Evolutionary conservation across 2,888 invertebrate species (phyloP), one percentile per base, ranked within the genome.

Genomic region (Syrphus vitripennis): DNA sequence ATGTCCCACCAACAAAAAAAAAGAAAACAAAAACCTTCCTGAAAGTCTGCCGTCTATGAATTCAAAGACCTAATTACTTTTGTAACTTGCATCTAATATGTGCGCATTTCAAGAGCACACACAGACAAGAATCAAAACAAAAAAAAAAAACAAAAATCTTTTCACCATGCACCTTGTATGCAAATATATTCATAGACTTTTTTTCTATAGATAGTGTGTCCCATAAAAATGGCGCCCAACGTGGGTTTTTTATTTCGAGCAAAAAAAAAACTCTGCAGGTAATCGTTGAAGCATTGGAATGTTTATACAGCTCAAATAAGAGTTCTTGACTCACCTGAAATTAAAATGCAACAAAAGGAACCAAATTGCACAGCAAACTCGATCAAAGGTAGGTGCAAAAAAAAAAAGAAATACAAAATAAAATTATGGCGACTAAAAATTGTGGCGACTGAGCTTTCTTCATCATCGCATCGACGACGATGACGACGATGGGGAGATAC

Each of bases 171-270:
- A 29, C 29, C 10, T n/a, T 29, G 19, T 5, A 63, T 63, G 42
- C 42, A 65, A 65, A 45, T 29, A 42, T 59, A 59, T 61, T 61
- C 61, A 61, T n/a, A 61, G 37, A 61, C 61, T 2, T 9, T 40
- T n/a, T 26, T 26, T 24, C n/a, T 40, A 24, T 61, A 26, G 61
- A 24, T 61, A 26, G 61, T 16, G 26, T 42, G 40, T 61, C 10
- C 10, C 7, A 45, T 42, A 45, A 16, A 45, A 65, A 45, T 65
- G 65, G 65, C 65, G 65, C 65, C 65, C 65, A 65, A 65, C 31
- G 19, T 65, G 2, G 45, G 45, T 45, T 45, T 45, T 65, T 16
- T 1, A 12, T 19, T 45, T 19, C 6, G 9, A 29, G 16, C 2
- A 63, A 29, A 40, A 61, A 12, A 26, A 29, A 29, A n/a, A 12